Evolutionary conservation across 1,140 invertebrate genomes (phyloP), one percentile per base, ranked within the genome.

Genomic region (Potamilus streckersoni): DNA sequence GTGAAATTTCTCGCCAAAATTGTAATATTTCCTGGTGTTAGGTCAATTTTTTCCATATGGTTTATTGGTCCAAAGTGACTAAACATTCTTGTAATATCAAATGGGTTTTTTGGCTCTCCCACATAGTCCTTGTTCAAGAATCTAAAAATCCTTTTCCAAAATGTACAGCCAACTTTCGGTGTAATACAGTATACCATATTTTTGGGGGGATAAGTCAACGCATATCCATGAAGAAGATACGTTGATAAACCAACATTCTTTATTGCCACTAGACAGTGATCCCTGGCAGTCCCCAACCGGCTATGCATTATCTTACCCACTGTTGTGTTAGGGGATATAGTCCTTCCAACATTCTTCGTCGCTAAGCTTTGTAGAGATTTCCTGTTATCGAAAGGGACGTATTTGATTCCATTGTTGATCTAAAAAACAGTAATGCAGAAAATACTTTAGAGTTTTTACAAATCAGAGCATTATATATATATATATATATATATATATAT

Each of bases 111-210:
- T 3, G 55, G 17, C 13, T 20, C n/a, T 38, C 27, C 64, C 0
- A 69, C 73, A 31, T 31, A 31, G 68, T 79, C 77, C 19, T 72
- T 72, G 31, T 72, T 55, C 27, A 77, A 60, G 38, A 68, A 73
- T 14, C 65, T 23, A 14, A 77, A 69, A 20, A 77, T 55, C 55
- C 66, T 68, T 27, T 68, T 72, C 76, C 76, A 77, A 71, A 72
- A 77, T 13, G 76, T 77, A 23, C 31, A 66, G 56, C 76, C 76
- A 17, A 68, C 63, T 20, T 76, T 76, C 19, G 74, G 65, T 49
- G 70, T 69, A 31, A 31, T 31, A 31, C 27, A 31, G 27, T 31
- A 31, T 31, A 31, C 27, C 27, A 31, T 31, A 31, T 31, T 16
- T 16, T 61, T 20, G 27, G 27, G 27, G 2, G 2, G 27, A 31